Evolutionary conservation across 2,797 vertebrate species (phyloP), one percentile per base, ranked within the genome.

Genomic region (Pyrocephalus nanus): DNA sequence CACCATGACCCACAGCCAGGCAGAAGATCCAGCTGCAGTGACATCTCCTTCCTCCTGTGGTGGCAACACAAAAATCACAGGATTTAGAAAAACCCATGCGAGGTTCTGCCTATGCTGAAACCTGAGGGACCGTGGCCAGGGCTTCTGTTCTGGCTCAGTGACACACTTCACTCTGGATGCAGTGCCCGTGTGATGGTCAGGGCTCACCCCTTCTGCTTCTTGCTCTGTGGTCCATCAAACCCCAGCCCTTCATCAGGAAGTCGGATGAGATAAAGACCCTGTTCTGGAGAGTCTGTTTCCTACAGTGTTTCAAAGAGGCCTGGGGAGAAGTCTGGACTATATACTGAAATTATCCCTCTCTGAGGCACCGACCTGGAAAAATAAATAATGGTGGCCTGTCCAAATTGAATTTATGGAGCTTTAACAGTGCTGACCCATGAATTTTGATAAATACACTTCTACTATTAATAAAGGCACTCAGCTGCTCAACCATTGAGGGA

Each of bases 401-500:
- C 76, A 81, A 75, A 88, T 53, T 38, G 67, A 60, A 85, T 87
- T 92, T 77, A 29, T 74, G 73, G 79, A 90, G 83, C 88, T 92
- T 77, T 88, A 83, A 88, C 79, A 53, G 38, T 90, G 95, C 93
- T 96, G 96, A 96, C 65, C 90, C 93, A 87, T 70, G 88, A 72
- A 66, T 95, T 93, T 73, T 72, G 91, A 76, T 91, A 94, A 94
- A 92, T 92, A 88, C 20, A 86, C 47, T 93, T 78, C 77, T 86
- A 19, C 93, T 94, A 73, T 94, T 91, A 95, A 96, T 94, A 92
- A 94, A 92, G 83, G 74, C 80, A 93, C 91, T 93, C 86, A 86
- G 91, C 73, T 90, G 73, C 93, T 92, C 84, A 78, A 0, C 84
- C 76, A 17, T 3, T 66, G 91, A 81, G 85, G 62, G 40, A 91